phyloP scores from a whole-genome alignment of 2,113 vertebrate genomes.

The Aphyosemion australe region DNA sequence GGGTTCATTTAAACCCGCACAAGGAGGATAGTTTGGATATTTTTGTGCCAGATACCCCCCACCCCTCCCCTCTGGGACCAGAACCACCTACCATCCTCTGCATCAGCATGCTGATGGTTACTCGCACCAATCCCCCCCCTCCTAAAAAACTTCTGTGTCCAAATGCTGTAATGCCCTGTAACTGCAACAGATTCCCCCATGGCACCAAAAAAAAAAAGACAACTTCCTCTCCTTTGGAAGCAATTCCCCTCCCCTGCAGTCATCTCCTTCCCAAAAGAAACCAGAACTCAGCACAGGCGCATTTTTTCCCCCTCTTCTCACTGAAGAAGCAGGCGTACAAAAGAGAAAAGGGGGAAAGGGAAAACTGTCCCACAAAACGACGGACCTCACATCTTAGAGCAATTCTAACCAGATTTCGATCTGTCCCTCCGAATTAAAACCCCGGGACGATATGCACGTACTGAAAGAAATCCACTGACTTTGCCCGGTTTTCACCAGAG shows the following conservation, averaged over 20 bases:
- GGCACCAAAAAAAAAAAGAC: slow-evolving; percentile 55
- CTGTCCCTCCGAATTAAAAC: background rate
- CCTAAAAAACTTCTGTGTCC: slow-evolving; percentile 39
- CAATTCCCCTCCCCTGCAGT: slow-evolving; percentile 62
- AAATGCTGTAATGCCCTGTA: slow-evolving; percentile 79
- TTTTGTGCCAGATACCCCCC: slow-evolving; percentile 49
- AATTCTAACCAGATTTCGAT: slow-evolving; percentile 40
- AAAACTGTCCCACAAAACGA: slow-evolving; percentile 61
- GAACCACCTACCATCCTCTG: slow-evolving; percentile 63
- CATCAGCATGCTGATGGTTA: slow-evolving; percentile 59
- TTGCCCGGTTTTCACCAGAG: slow-evolving; percentile 3
- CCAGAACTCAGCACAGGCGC: slow-evolving; percentile 77
- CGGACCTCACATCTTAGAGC: slow-evolving; percentile 48
- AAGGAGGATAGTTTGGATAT: slow-evolving; percentile 36
- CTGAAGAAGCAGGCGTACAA: slow-evolving; percentile 71
- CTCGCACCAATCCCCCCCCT: slow-evolving; percentile 46
- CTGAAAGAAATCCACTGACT: background rate
- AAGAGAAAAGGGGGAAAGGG: slow-evolving; percentile 45
- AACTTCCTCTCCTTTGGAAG: slow-evolving; percentile 68
- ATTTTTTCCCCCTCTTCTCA: slow-evolving; percentile 66
- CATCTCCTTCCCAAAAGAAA: slow-evolving; percentile 80
- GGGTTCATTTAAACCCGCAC: slow-evolving; percentile 48
- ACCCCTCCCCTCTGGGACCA: slow-evolving; percentile 7
- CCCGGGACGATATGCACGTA: slow-evolving; percentile 36
- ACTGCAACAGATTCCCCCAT: slow-evolving; percentile 81